These are phyloP conservation scores for Callionymus lyra DNA, from an alignment of 2,113 vertebrate species.

Conservation along the genomic window DNA sequence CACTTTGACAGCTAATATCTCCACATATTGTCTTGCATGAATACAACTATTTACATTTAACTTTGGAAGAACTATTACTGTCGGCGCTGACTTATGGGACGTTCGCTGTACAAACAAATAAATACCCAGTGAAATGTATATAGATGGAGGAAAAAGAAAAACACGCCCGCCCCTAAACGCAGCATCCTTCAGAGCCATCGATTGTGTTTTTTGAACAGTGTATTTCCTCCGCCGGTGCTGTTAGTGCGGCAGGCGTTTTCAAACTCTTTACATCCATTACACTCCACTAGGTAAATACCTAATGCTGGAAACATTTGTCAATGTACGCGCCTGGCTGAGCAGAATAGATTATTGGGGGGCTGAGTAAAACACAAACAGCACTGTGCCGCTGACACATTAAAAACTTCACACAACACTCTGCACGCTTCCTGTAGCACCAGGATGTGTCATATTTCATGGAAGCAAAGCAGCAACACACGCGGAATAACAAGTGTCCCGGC, in stretches of 20 bases:
- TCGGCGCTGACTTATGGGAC: no score
- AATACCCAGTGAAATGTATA: neutral
- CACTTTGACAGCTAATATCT: slow-evolving; percentile 16
- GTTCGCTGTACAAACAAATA: slow-evolving; percentile 26
- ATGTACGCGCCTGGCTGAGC: slow-evolving; percentile 69
- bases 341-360: slow-evolving; percentile 69
- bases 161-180: slow-evolving; percentile 6
- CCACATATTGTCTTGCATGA: slow-evolving; percentile 14
- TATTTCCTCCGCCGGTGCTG: slow-evolving; percentile 55
- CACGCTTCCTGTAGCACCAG: slow-evolving; percentile 9
- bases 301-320: slow-evolving; percentile 73
- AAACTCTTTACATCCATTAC: slow-evolving; percentile 72
- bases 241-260: slow-evolving; percentile 61
- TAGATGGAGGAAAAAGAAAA: neutral
- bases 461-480: slow-evolving; percentile 23
- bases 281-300: slow-evolving; percentile 71
- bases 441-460: slow-evolving; percentile 43
- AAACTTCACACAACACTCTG: slow-evolving; percentile 48
- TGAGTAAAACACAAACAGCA: slow-evolving; percentile 68
- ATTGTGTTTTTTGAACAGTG: slow-evolving; percentile 50
- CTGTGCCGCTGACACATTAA: slow-evolving; percentile 60
- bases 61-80: slow-evolving; percentile 32
- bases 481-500: no score
- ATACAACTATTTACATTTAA: slow-evolving; percentile 35
- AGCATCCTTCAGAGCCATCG: slow-evolving; percentile 48